Evolutionary conservation across 2,113 vertebrate species (phyloP).

Genomic region (Notothenia rossii): DNA sequence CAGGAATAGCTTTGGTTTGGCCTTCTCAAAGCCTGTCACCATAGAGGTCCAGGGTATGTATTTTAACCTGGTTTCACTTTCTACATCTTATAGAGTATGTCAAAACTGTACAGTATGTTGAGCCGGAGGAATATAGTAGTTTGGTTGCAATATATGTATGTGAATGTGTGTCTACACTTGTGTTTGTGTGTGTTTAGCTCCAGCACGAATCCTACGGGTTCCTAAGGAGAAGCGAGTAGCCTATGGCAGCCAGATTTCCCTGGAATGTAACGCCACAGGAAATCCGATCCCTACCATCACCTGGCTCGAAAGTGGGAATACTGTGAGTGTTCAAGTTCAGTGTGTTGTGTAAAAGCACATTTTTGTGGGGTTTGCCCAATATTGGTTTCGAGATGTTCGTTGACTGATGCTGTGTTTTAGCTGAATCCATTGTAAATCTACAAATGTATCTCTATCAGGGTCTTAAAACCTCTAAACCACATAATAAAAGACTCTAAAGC

Average conservation of each 20-base stretch:
- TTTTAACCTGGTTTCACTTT: background rate
- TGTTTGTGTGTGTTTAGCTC: constrained; percentile 82
- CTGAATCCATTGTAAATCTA: background rate
- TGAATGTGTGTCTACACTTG: constrained; percentile 3
- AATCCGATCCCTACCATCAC: constrained; percentile 93
- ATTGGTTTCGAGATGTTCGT: background rate
- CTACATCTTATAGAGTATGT: background rate
- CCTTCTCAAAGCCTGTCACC: constrained; percentile 91
- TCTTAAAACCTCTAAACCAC: background rate
- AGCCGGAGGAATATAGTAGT: background rate
- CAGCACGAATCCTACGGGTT: constrained; percentile 93
- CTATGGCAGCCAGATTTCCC: constrained; percentile 90
- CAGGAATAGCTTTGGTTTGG: constrained; percentile 95
- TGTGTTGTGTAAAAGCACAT: background rate
- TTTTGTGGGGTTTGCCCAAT: too few relatives aligned
- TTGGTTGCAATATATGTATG: background rate
- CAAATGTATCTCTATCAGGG: too few relatives aligned
- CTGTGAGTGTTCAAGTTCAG: constrained; percentile 85
- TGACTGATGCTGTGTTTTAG: background rate
- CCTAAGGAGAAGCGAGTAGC: constrained; percentile 93
- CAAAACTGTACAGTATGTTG: background rate
- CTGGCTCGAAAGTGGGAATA: constrained; percentile 97
- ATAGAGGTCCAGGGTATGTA: constrained; percentile 91
- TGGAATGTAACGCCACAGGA: constrained; percentile 91
- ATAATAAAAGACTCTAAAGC: background rate